phyloP scores from a whole-genome alignment of 2,797 vertebrate genomes.

The Orestias chungarensis region DNA sequence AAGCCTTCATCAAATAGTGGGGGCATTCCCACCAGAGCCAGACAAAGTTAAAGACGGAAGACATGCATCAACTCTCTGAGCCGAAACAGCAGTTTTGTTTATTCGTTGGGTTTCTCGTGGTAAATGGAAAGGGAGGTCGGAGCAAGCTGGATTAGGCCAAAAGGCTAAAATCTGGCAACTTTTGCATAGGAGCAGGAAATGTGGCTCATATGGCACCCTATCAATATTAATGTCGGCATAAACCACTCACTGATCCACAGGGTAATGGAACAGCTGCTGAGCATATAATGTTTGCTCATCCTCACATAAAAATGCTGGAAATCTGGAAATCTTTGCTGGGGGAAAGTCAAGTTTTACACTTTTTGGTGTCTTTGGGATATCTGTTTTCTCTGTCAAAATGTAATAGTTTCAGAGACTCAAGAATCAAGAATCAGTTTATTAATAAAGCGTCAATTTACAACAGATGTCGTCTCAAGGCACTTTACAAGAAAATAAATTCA shows the following conservation, averaged over 20 bases:
- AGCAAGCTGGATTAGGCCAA: neutral
- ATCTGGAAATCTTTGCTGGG: neutral
- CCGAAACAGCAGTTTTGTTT: constrained; percentile 11
- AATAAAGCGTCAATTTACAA: too few species aligned
- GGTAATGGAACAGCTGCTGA: constrained; percentile 31
- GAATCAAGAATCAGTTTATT: too few species aligned
- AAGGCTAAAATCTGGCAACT: constrained; percentile 10
- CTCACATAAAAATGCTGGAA: neutral
- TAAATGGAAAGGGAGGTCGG: constrained; percentile 10
- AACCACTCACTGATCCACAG: constrained; percentile 13
- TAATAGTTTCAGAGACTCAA: neutral
- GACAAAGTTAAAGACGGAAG: constrained; percentile 22
- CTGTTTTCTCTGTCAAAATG: neutral
- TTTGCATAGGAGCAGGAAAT: constrained; percentile 5
- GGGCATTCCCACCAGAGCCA: constrained; percentile 1
- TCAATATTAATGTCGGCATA: constrained; percentile 20
- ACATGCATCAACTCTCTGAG: constrained; percentile 20
- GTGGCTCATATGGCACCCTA: constrained; percentile 25
- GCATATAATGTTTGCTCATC: neutral
- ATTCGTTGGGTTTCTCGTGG: constrained; percentile 9
- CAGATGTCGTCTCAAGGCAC: too few species aligned
- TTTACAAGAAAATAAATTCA: too few species aligned
- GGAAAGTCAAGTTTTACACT: neutral
- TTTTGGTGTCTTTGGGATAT: neutral
- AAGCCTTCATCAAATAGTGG: neutral